phyloP scores from a whole-genome alignment of 2,797 vertebrate genomes.

The Sebastes aleutianus region DNA sequence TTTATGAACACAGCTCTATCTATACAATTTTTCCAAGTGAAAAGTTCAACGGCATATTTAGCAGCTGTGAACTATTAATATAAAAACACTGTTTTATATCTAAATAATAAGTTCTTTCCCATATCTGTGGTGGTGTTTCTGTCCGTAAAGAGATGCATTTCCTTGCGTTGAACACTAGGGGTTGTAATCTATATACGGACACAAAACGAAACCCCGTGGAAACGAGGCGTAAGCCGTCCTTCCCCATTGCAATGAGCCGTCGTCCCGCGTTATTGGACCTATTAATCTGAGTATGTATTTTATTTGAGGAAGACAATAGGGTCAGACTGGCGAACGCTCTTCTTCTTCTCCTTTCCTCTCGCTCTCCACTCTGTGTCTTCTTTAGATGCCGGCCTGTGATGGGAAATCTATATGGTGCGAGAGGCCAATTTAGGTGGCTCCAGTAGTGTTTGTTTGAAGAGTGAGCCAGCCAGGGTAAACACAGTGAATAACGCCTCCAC shows the following conservation, averaged over 20 bases:
- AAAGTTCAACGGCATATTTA: too few relatives aligned
- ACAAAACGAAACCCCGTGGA: too few relatives aligned
- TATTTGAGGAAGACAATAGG: conserved; percentile 75
- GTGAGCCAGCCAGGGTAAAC: conserved; percentile 72
- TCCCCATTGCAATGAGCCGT: conserved; percentile 47
- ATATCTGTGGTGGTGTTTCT: too few relatives aligned
- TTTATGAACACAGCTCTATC: too few relatives aligned
- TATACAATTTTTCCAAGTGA: too few relatives aligned
- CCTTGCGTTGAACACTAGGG: too few relatives aligned
- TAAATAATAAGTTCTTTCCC: too few relatives aligned
- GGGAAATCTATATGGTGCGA: conserved; percentile 82
- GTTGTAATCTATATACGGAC: too few relatives aligned
- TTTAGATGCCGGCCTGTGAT: conserved; percentile 77
- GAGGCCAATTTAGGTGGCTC: conserved; percentile 81
- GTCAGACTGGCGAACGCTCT: conserved; percentile 49
- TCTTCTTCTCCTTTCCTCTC: conserved; percentile 41
- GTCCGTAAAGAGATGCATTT: too few relatives aligned
- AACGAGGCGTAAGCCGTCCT: neutral
- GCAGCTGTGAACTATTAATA: too few relatives aligned
- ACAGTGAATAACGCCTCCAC: conserved; percentile 65
- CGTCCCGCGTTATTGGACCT: conserved; percentile 63
- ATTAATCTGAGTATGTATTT: conserved; percentile 81
- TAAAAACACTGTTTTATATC: too few relatives aligned
- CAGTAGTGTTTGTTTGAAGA: conserved; percentile 70
- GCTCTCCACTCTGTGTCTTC: conserved; percentile 72